Evolutionary conservation across 2,113 vertebrate species (phyloP), one percentile per base, ranked within the genome.

Genomic region (Salvelinus namaycush): DNA sequence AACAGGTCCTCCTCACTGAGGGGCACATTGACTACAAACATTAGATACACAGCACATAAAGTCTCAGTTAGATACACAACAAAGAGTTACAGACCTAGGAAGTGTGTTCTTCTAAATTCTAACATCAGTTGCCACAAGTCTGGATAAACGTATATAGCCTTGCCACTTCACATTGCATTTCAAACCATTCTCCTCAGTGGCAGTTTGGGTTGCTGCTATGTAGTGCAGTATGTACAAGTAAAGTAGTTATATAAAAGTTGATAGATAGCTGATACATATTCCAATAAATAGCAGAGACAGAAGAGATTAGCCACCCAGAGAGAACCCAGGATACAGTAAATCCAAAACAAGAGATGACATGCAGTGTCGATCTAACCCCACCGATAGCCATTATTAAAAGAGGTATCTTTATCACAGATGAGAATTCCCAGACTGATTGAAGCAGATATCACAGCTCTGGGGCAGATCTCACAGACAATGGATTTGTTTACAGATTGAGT

Each of bases 1-100:
- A 97, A 93, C 82, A 98, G 89, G 82, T 97, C 96, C 0, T 94
- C 94, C 67, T 96, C 95, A 88, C 96, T 99, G 91, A 3, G 83
- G 83, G 39, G 24, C 6, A 78, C 73, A 26, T 7, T 54, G 2
- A 74, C 54, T 34, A 24, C 59, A 9, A 22, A 62, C 59, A 62
- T 62, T 62, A 62, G n/a, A 62, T 62, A 62, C 59, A 62, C 13
- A 22, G n/a, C 51, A 24, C 20, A 62, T 13, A 22, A 1, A 22
- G 59, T 62, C 59, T n/a, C n/a, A n/a, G 59, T 62, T 62, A 20
- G 18, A 22, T 62, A 9, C n/a, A 5, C 59, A 62, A 22, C 13
- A 62, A 22, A 18, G 7, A 62, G 59, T 62, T 62, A 9, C n/a
- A 22, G 18, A 62, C 59, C 7, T 24, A 62, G 9, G 9, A 12